Base-by-base conservation (phyloP, 2,797 vertebrate genomes). In the Babyrousa celebensis region DNA sequence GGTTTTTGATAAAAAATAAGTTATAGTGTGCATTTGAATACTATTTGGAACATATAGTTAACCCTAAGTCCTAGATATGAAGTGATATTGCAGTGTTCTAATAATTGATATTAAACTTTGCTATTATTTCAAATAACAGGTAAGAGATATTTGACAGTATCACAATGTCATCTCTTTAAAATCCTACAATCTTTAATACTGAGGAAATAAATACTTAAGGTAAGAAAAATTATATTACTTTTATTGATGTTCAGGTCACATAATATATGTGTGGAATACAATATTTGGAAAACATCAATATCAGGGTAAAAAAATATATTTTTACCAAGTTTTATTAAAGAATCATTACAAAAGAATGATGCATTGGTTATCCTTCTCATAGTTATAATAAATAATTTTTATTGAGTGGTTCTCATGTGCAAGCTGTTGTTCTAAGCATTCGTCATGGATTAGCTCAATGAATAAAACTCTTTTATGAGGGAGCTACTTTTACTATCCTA, bases 241-340 rank as follows among this genome's bases (percentile, higher is more conserved):
- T 86, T 68, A 74, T 27, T 65, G 4, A 4, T 12, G 0, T 78
- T 94, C 23, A 23, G 25, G 3, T 86, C 11, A 65, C 5, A 36
- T 58, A 62, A 70, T 10, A 32, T 52, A 80, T 21, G 2, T 16
- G 67, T 27, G 32, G 14, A 88, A 90, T 48, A 71, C 54, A n/a
- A 56, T 62, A 62, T 78, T 96, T 71, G 67, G 48, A 43, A 93
- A 91, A 87, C 16, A 62, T 79, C n/a, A 62, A 29, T 67, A 62
- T 72, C 9, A n/a, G 16, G 25, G 2, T 17, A 12, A 79, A 82
- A 82, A 48, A n/a, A 95, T 62, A 60, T 80, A 1, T 60, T 23
- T 18, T 2, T 70, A 58, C 18, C 75, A 82, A 71, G 18, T 74
- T 79, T 32, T 79, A 48, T 63, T 58, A 77, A n/a, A 89, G 5